Evolutionary conservation across 1,140 invertebrate species (phyloP).

Genomic region (Marisa cornuarietis): DNA sequence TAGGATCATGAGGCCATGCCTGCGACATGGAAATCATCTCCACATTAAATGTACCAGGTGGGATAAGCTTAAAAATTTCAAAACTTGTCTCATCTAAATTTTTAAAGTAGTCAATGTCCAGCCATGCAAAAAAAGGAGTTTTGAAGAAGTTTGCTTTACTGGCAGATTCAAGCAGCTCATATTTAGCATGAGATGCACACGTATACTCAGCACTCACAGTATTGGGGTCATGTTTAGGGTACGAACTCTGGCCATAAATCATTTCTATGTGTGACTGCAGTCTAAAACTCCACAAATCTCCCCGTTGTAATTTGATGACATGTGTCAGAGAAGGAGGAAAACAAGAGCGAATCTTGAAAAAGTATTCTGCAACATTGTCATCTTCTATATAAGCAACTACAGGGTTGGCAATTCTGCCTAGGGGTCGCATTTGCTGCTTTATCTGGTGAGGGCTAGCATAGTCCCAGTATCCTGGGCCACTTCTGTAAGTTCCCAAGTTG

Average conservation of each 20-base stretch:
- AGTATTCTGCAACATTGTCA: conserved; percentile 27
- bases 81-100: conserved; percentile 38
- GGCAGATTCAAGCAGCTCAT: conserved; percentile 46
- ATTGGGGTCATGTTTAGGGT: conserved; percentile 55
- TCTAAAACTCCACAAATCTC: conserved; percentile 48
- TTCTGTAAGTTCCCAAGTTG: conserved; percentile 36
- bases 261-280: conserved; percentile 28
- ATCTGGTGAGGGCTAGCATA: conserved; percentile 34
- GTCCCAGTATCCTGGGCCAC: conserved; percentile 25
- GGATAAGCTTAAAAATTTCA: conserved; percentile 41
- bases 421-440: conserved; percentile 38
- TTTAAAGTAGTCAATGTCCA: conserved; percentile 55
- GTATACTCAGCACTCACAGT: conserved; percentile 50
- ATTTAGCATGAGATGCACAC: conserved; percentile 60
- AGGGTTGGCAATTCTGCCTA: conserved; percentile 36
- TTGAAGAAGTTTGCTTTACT: conserved; percentile 38
- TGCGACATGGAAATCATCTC: conserved; percentile 50
- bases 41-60: conserved; percentile 49
- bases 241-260: conserved; percentile 42
- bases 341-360: conserved; percentile 24
- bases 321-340: conserved; percentile 36
- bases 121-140: conserved; percentile 54
- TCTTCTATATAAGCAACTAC: conserved; percentile 43
- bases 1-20: conserved; percentile 34
- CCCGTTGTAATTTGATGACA: conserved; percentile 34